Evolutionary conservation across 2,888 invertebrate genomes (phyloP).

Genomic region (Xanthorhoe spadicearia): DNA sequence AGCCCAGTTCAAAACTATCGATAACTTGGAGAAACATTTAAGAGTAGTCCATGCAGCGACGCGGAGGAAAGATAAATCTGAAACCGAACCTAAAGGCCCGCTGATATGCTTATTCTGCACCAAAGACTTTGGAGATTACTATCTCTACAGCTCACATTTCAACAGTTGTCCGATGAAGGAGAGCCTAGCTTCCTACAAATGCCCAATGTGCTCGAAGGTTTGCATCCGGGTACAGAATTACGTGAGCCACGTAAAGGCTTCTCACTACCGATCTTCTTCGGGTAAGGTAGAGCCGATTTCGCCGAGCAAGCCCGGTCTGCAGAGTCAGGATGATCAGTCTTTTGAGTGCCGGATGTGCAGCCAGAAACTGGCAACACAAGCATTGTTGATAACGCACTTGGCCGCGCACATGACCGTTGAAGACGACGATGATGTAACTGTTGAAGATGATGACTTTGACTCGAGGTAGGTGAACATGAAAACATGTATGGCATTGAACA

Average conservation of each 20-base stretch:
- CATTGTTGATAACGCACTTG: conserved; percentile 69
- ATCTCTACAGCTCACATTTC: conserved; percentile 65
- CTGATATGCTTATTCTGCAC: conserved; percentile 72
- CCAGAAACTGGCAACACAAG: conserved; percentile 67
- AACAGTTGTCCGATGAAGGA: conserved; percentile 59
- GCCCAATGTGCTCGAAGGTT: conserved; percentile 66
- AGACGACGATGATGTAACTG: conserved; percentile 52
- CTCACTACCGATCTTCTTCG: conserved; percentile 57
- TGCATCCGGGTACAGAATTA: conserved; percentile 59
- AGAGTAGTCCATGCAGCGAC: conserved; percentile 71
- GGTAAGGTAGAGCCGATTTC: conserved; percentile 17
- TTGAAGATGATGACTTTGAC: conserved; percentile 54
- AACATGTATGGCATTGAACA: too few relatives aligned
- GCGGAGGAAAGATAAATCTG: conserved; percentile 51
- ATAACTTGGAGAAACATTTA: conserved; percentile 74
- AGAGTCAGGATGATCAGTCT: conserved; percentile 32
- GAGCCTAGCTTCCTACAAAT: conserved; percentile 54
- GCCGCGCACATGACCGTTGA: conserved; percentile 75
- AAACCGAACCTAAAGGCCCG: conserved; percentile 40
- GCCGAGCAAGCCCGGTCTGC: conserved; percentile 29
- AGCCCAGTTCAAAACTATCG: conserved; percentile 67
- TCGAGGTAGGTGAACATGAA: conserved; percentile 56
- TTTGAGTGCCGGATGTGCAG: conserved; percentile 73
- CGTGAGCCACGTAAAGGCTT: conserved; percentile 63
- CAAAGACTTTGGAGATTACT: conserved; percentile 65